phyloP scores from a whole-genome alignment of 2,888 invertebrate species.

The Liopterus haemorrhoidalis region DNA sequence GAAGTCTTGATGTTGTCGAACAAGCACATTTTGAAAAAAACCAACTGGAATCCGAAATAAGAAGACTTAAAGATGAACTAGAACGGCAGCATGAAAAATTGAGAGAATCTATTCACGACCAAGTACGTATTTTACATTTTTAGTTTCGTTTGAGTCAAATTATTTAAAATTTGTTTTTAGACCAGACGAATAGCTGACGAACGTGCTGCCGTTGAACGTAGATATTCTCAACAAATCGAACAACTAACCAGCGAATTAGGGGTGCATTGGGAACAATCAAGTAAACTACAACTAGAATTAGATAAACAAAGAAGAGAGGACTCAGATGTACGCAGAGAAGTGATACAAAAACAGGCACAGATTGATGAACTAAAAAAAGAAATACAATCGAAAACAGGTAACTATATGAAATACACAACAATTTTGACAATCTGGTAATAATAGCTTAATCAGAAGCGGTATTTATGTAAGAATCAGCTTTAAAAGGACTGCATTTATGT shows the following conservation, averaged over 20 bases:
- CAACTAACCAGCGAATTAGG: conserved; percentile 73
- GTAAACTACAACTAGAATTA: conserved; percentile 68
- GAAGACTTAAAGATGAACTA: conserved; percentile 69
- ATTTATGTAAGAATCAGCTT: too few relatives aligned
- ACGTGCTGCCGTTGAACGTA: conserved; percentile 63
- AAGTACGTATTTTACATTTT: conserved; percentile 46
- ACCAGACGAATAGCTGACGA: conserved; percentile 62
- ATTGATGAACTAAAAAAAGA: conserved; percentile 77
- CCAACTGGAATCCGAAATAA: conserved; percentile 68
- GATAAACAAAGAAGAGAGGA: conserved; percentile 75
- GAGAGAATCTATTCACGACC: conserved; percentile 69
- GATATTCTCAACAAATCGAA: conserved; percentile 68
- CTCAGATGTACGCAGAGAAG: conserved; percentile 67
- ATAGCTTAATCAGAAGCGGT: too few relatives aligned
- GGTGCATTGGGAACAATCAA: conserved; percentile 73
- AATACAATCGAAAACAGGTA: conserved; percentile 68
- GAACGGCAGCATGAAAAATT: conserved; percentile 70
- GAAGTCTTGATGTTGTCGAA: conserved; percentile 64
- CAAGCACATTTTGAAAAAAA: conserved; percentile 73
- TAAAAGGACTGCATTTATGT: too few relatives aligned
- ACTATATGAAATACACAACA: too few relatives aligned
- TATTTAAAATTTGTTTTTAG: conserved; percentile 30
- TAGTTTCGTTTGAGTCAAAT: not conserved
- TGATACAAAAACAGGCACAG: conserved; percentile 66
- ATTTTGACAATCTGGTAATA: too few relatives aligned